Percentiles rank a stretch among this genome's conserved stretches.
Conservation (phyloP, 2,888 invertebrate species). For the Therioaphis trifolii region DNA sequence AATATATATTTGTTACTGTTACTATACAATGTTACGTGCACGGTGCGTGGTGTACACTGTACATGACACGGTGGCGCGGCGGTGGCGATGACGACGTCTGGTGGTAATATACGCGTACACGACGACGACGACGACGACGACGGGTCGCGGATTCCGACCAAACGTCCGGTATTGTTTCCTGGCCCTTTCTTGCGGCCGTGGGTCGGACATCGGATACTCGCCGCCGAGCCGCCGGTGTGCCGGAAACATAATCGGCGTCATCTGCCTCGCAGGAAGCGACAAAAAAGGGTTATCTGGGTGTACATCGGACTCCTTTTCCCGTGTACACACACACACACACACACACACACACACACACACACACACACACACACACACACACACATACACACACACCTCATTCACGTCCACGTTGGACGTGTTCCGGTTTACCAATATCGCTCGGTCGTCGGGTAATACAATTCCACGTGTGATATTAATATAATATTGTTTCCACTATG, state of each 20-base stretch:
- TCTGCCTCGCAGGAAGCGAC: slow-evolving; percentile 61
- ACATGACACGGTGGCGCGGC: neutral
- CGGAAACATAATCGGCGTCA: slow-evolving; percentile 60
- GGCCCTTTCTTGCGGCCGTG: slow-evolving; percentile 17
- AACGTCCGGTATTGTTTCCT: slow-evolving; percentile 56
- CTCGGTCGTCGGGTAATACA: neutral
- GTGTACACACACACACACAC: neutral
- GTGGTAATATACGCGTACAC: neutral
- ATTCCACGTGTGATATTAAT: slow-evolving; percentile 51
- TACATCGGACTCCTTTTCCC: slow-evolving; percentile 35
- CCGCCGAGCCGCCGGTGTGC: slow-evolving; percentile 13
- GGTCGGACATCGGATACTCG: slow-evolving; percentile 56
- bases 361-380: too few relatives aligned
- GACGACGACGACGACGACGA: neutral
- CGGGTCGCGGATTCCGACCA: slow-evolving; percentile 12
- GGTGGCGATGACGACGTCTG: neutral
- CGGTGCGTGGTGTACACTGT: too few relatives aligned
- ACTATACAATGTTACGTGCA: too few relatives aligned
- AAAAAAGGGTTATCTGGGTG: slow-evolving; percentile 53
- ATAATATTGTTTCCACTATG: slow-evolving; percentile 37
- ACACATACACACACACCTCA: too few relatives aligned
- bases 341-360: too few relatives aligned
- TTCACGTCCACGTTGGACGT: slow-evolving; percentile 35
- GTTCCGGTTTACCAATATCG: slow-evolving; percentile 57
- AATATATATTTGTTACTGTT: too few relatives aligned